These are phyloP conservation scores for Syncerus caffer DNA, from an alignment of 2,797 vertebrate species.

Conservation along the genomic window DNA sequence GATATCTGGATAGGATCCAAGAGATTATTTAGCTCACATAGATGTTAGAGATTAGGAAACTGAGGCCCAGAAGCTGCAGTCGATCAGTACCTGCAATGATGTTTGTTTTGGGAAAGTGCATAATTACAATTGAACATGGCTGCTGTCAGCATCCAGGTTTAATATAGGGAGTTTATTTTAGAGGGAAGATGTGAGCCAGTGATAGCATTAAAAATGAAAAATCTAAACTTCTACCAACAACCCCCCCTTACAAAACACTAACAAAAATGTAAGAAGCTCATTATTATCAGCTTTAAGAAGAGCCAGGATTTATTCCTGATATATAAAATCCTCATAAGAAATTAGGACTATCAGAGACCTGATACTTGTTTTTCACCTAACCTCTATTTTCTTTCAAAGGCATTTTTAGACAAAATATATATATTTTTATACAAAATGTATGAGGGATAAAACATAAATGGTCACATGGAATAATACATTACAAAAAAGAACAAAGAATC, in stretches of 20 bases:
- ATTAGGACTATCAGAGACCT: background rate
- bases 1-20: background rate
- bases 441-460: background rate
- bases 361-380: background rate
- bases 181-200: background rate
- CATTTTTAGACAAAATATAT: background rate
- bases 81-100: background rate
- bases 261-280: background rate
- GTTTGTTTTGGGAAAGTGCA: background rate
- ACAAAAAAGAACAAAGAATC: conserved; percentile 14
- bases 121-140: background rate
- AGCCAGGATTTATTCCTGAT: background rate
- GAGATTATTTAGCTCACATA: background rate
- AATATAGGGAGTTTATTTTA: background rate
- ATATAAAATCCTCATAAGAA: background rate
- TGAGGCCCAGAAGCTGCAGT: background rate
- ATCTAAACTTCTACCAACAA: background rate
- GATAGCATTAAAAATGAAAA: background rate
- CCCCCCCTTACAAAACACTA: background rate
- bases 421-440: background rate
- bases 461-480: background rate
- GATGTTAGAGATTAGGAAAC: background rate
- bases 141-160: background rate
- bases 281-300: background rate
- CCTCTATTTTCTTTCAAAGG: background rate